Evolutionary conservation across 2,797 vertebrate genomes (phyloP), one percentile per base, ranked within the genome.

Genomic region (Forpus xanthops): DNA sequence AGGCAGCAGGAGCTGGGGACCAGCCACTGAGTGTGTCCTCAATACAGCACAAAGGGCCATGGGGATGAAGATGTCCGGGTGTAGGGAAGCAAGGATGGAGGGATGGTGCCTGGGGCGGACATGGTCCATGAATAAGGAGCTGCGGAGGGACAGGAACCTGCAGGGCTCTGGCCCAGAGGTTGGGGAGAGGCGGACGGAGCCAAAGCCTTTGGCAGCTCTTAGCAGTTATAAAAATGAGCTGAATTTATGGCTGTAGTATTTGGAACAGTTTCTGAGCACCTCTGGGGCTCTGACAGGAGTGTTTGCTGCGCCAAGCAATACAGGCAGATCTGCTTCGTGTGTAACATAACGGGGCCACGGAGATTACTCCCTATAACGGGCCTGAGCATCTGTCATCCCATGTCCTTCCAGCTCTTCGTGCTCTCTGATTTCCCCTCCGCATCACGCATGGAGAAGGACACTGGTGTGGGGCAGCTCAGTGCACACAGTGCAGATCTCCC

Each of bases 221-320:
- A 50, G 58, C 80, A 6, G 24, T 30, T 56, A 50, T 60, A 73
- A 49, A 72, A 93, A 65, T 15, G 81, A 93, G 85, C 73, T 86
- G 87, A 30, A 86, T 94, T 91, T 79, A 68, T 68, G 60, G 81
- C 87, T 94, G 87, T 61, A 76, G 93, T 83, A 76, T 83, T 73
- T 89, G 90, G 90, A 93, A 73, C 81, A 3, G 37, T 64, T 70
- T 60, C 64, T 37, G 77, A 49, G 2, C 21, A 28, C 65, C 87
- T 73, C 90, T 52, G 77, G 93, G 93, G 87, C 13, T 86, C 71
- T 72, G 74, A 61, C 25, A 50, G 45, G 28, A n/a, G 76, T n/a
- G 35, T 20, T 72, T 60, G 52, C 64, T 66, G 1, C 33, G 87
- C 87, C 53, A 67, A 72, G 90, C 64, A 41, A 11, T 39, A 15